Conservation (phyloP, 2,888 invertebrate genomes). For the Standfussiana lucernea region DNA sequence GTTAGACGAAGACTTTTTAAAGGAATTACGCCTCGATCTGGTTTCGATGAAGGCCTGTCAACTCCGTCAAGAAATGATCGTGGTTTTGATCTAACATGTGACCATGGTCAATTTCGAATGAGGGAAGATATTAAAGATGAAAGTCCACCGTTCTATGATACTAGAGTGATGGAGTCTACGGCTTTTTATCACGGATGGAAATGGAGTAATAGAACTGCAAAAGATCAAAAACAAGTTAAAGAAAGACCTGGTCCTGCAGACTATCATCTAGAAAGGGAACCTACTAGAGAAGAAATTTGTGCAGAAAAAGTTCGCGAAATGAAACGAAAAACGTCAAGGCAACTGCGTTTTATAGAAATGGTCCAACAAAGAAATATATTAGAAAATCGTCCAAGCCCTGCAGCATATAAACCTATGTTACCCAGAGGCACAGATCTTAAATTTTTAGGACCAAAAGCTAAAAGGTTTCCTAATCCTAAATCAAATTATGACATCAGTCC, state of each 20-base stretch:
- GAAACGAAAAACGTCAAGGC: constrained; percentile 79
- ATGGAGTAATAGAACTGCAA: constrained; percentile 83
- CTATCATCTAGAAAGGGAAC: constrained; percentile 73
- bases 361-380: constrained; percentile 77
- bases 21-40: constrained; percentile 74
- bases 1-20: constrained; percentile 75
- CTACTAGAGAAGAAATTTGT: constrained; percentile 72
- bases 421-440: constrained; percentile 73
- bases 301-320: constrained; percentile 77
- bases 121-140: constrained; percentile 57
- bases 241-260: constrained; percentile 81
- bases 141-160: constrained; percentile 80
- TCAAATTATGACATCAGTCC: constrained; percentile 71
- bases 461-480: constrained; percentile 71
- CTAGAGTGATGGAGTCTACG: constrained; percentile 76
- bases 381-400: constrained; percentile 81
- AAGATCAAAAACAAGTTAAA: constrained; percentile 63
- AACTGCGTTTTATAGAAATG: constrained; percentile 82
- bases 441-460: constrained; percentile 76
- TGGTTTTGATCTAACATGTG: constrained; percentile 69
- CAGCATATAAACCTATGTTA: constrained; percentile 75
- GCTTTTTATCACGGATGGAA: constrained; percentile 85
- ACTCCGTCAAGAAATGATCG: constrained; percentile 73
- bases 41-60: constrained; percentile 70
- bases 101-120: constrained; percentile 70